These are phyloP conservation scores for Orchesella cincta DNA, from an alignment of 1,140 invertebrate genomes.

Conservation along the genomic window DNA sequence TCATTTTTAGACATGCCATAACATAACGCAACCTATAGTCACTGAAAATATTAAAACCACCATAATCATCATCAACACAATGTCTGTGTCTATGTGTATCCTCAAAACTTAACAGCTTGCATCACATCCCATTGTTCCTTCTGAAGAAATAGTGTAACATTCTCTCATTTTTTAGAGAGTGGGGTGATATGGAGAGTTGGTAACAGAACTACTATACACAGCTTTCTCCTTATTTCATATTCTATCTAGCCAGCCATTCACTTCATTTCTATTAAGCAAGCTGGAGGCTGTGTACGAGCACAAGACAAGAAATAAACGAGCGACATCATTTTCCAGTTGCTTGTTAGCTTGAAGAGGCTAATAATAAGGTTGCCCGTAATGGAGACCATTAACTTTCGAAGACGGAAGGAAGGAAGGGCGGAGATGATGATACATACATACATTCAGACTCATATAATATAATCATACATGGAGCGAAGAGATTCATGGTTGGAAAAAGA, in stretches of 20 bases:
- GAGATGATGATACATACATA: background rate
- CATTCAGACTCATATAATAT: background rate
- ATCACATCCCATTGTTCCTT: background rate
- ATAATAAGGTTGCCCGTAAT: slow-evolving; percentile 6
- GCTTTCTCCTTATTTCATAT: too few species aligned
- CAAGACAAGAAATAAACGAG: background rate
- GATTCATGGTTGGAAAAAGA: background rate
- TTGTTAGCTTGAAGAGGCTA: slow-evolving; percentile 15
- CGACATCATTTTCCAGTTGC: slow-evolving; percentile 9
- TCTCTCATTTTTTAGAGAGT: background rate
- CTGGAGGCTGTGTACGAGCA: background rate
- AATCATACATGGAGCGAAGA: background rate
- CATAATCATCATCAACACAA: background rate
- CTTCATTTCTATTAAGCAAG: background rate
- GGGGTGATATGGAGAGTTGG: too few species aligned
- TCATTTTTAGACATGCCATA: too few species aligned
- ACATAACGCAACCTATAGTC: too few species aligned
- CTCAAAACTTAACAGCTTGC: background rate
- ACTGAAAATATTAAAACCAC: too few species aligned
- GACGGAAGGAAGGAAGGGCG: background rate
- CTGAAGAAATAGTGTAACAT: background rate
- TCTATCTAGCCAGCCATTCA: background rate
- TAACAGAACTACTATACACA: too few species aligned
- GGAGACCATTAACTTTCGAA: slow-evolving; percentile 17
- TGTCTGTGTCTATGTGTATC: background rate